These are phyloP conservation scores for Microcaecilia unicolor DNA, from an alignment of 2,797 vertebrate genomes.

Conservation along the genomic window DNA sequence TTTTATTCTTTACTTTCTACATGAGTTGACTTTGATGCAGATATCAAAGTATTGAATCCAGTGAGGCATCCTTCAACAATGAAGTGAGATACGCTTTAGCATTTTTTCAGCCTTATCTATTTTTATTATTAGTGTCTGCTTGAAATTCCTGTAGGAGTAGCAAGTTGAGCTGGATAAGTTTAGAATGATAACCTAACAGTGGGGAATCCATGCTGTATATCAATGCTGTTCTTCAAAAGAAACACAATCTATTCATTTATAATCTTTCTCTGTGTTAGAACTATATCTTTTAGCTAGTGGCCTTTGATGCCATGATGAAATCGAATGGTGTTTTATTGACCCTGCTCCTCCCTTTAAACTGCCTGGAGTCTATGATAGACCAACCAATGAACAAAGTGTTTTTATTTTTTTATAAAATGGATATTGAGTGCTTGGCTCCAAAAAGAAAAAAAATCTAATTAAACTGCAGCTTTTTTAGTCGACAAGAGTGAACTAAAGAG, in stretches of 20 bases:
- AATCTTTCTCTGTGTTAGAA: not conserved
- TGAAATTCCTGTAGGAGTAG: constrained; percentile 7
- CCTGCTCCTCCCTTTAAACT: not conserved
- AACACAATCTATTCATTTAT: constrained; percentile 20
- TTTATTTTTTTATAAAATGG: constrained; percentile 20
- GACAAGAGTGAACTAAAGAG: constrained; percentile 10
- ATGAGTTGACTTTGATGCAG: not conserved
- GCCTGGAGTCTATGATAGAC: not conserved
- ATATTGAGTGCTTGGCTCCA: not conserved
- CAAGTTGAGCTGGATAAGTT: constrained; percentile 3
- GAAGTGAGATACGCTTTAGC: constrained; percentile 15
- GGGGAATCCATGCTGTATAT: constrained; percentile 17
- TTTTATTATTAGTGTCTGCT: constrained; percentile 2
- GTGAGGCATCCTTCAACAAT: not conserved
- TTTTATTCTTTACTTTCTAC: constrained; percentile 5
- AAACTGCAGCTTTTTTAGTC: constrained; percentile 10
- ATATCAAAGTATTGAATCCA: constrained; percentile 17
- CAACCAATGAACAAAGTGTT: constrained; percentile 1
- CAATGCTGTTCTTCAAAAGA: constrained; percentile 20
- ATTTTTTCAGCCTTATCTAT: constrained; percentile 23
- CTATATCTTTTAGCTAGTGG: constrained; percentile 2
- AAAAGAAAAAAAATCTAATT: no score
- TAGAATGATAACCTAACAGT: constrained; percentile 12
- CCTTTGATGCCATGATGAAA: constrained; percentile 7
- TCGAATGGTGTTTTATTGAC: constrained; percentile 1